Base-by-base conservation (phyloP, 2,113 vertebrate genomes). In the Cyprinodon tularosa region DNA sequence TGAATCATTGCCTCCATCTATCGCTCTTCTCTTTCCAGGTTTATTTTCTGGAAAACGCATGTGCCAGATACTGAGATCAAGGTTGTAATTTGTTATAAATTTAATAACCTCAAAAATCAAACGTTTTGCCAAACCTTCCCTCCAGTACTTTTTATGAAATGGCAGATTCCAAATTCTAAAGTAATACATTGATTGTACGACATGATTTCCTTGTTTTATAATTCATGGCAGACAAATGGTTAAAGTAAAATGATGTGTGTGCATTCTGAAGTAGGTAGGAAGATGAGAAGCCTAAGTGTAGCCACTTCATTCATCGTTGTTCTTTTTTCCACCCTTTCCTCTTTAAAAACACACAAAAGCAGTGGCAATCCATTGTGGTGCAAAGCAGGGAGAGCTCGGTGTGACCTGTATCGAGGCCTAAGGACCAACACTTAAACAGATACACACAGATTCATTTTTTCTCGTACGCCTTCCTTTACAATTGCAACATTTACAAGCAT, bases 331-430 rank as follows among this genome's bases (percentile, higher is more conserved):
- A 13, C 50, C 47, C 22, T 45, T 66, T 71, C 63, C 80, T 22
- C 80, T 66, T 68, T 72, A 59, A 83, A 86, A 86, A 84, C 81
- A 81, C 77, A 92, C 88, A 92, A 89, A 92, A 90, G 90, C 88
- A 82, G 85, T 59, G n/a, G 53, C 81, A 44, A 81, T 82, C 86
- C 75, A 89, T 92, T 91, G 86, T 91, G 88, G 88, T 91, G 90
- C 82, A 91, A 91, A 91, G 71, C 77, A 84, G 83, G 80, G 90
- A 83, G 80, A 84, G 79, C 70, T 42, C 80, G 81, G 83, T 65
- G 80, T 38, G 39, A 89, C 86, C 83, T 71, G 39, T 76, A 83
- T 85, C 44, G 47, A 77, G 76, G 50, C 57, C 44, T 39, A 42
- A 0, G 69, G 20, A 39, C 42, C 4, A 3, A 53, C 70, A 57